These are phyloP conservation scores for Cryptocephalus moraei DNA, from an alignment of 2,888 invertebrate species.

Conservation along the genomic window DNA sequence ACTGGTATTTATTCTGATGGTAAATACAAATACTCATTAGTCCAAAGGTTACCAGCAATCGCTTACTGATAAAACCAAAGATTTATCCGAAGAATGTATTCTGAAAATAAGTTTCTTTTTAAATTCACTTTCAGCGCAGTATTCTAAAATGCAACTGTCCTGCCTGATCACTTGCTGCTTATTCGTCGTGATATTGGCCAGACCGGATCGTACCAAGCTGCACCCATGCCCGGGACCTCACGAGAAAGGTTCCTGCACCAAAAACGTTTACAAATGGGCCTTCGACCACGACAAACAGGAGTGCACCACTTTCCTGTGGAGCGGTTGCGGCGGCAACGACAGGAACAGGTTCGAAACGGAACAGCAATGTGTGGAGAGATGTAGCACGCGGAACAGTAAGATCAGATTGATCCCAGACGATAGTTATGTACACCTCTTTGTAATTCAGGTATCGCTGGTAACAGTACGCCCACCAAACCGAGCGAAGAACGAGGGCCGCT, in stretches of 20 bases:
- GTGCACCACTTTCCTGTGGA: constrained; percentile 56
- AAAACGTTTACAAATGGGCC: constrained; percentile 58
- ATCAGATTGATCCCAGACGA: not conserved
- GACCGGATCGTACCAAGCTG: constrained; percentile 17
- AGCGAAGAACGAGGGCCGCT: constrained; percentile 66
- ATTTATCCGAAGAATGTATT: too few relatives aligned
- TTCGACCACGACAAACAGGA: constrained; percentile 47
- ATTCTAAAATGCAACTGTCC: constrained; percentile 9
- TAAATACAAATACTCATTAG: too few relatives aligned
- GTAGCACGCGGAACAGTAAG: constrained; percentile 50
- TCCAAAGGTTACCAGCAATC: too few relatives aligned
- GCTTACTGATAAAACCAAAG: too few relatives aligned
- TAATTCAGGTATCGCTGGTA: not conserved
- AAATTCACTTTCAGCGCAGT: not conserved
- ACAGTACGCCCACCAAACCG: constrained; percentile 48
- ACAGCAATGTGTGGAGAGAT: constrained; percentile 53
- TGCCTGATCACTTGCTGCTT: constrained; percentile 10
- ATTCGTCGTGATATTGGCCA: constrained; percentile 11
- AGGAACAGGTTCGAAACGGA: constrained; percentile 59
- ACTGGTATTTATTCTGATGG: too few relatives aligned
- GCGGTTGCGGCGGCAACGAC: constrained; percentile 57
- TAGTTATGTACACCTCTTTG: too few relatives aligned
- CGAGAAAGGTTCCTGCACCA: constrained; percentile 39
- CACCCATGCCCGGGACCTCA: constrained; percentile 40
- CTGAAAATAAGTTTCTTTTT: too few relatives aligned